Conservation (phyloP, 2,888 invertebrate species). For the Thumatha senex region DNA sequence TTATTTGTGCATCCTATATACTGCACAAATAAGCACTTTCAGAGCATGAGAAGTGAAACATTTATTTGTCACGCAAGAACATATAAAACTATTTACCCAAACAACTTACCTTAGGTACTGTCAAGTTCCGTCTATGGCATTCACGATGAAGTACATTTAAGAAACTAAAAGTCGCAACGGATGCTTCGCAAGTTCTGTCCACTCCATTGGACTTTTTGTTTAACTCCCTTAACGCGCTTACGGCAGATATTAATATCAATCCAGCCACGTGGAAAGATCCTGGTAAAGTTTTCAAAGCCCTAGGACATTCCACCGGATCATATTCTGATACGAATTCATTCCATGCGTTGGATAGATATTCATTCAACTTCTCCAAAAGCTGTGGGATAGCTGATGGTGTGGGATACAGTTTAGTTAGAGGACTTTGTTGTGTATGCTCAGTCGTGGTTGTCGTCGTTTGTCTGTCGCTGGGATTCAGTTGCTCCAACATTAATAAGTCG, state of each 20-base stretch:
- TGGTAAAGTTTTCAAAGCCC: conserved; percentile 84
- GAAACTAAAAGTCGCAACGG: conserved; percentile 71
- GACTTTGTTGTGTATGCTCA: conserved; percentile 66
- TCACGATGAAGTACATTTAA: conserved; percentile 65
- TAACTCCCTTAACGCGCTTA: conserved; percentile 85
- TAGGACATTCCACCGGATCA: conserved; percentile 89
- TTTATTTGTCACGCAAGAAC: no score
- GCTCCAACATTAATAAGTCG: conserved; percentile 87
- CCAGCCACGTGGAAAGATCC: conserved; percentile 85
- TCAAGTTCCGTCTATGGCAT: conserved; percentile 68
- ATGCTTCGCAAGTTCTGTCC: conserved; percentile 59
- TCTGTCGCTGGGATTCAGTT: conserved; percentile 61
- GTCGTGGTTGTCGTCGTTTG: conserved; percentile 43
- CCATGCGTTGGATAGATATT: conserved; percentile 89
- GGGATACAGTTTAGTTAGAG: conserved; percentile 80
- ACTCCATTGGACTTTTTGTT: conserved; percentile 73
- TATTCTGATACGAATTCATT: conserved; percentile 91
- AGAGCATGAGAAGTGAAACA: no score
- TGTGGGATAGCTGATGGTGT: conserved; percentile 85
- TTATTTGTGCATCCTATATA: no score
- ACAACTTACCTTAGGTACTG: conserved; percentile 64
- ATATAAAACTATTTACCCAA: no score
- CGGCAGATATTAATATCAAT: conserved; percentile 85
- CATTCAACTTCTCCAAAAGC: conserved; percentile 86
- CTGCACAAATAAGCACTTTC: no score